Conservation (phyloP, 1,140 invertebrate genomes). For the Drosophila cardini region DNA sequence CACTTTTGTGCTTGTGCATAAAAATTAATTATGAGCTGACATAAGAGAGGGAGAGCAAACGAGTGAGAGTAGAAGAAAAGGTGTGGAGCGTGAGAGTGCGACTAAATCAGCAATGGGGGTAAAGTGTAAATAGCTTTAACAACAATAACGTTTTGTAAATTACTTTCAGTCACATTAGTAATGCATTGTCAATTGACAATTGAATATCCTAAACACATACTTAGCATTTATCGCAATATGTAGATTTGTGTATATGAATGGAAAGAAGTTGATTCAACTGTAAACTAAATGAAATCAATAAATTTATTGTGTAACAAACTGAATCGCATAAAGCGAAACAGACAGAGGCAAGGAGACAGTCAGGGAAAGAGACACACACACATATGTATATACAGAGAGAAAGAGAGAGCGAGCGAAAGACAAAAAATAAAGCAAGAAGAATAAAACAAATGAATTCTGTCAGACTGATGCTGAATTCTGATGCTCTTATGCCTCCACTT, state of each 20-base stretch:
- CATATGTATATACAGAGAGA: conserved; percentile 6
- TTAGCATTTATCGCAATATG: not conserved
- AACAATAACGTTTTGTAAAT: conserved; percentile 23
- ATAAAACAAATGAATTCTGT: conserved; percentile 65
- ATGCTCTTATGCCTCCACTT: conserved; percentile 39
- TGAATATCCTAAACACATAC: conserved; percentile 14
- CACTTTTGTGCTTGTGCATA: conserved; percentile 45
- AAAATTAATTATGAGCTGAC: conserved; percentile 27
- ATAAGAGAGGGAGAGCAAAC: not conserved
- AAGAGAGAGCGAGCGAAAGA: conserved; percentile 30
- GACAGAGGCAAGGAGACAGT: conserved; percentile 25
- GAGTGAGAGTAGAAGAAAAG: not conserved
- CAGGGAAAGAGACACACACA: conserved; percentile 3
- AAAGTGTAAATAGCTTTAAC: conserved; percentile 28
- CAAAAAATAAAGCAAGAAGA: conserved; percentile 55
- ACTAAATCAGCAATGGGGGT: conserved; percentile 47
- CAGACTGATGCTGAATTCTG: conserved; percentile 32
- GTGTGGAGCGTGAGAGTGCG: conserved; percentile 24
- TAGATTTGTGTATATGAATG: conserved; percentile 27
- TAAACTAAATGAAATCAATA: conserved; percentile 54
- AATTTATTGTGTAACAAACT: conserved; percentile 79
- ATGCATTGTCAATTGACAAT: conserved; percentile 43
- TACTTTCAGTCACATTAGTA: conserved; percentile 41
- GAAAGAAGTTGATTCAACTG: conserved; percentile 48
- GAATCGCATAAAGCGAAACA: conserved; percentile 59